Evolutionary conservation across 2,888 invertebrate genomes (phyloP), one percentile per base, ranked within the genome.

Genomic region (Mythimna impura): DNA sequence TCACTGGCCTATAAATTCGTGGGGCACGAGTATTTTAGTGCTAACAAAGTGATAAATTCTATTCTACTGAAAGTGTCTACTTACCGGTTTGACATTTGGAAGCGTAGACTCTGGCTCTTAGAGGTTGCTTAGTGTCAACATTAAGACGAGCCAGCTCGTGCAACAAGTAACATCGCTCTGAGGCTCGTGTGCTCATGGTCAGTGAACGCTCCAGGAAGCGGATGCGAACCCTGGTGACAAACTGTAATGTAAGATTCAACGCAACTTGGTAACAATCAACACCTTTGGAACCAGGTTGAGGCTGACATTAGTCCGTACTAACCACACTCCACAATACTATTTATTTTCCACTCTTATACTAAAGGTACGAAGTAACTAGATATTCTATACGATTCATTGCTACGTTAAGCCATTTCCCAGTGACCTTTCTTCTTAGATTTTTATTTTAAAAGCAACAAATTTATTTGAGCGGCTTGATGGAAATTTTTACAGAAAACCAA

Each of bases 11-110:
- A 83, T 81, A 79, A 83, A 81, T 81, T 79, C 20, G 9, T 71
- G 62, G 62, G 22, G 30, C 61, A 62, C 54, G 36, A 83, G 74
- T 83, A 81, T 73, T 81, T 81, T 60, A 80, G 71, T 81, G 83
- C 52, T 69, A 83, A 74, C 68, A 71, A 68, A 68, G 71, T 74
- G 66, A 83, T 83, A 68, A 80, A 83, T 68, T 71, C 40, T 3
- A 40, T 71, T 79, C 25, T 54, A 74, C 75, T 57, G 57, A 74
- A 80, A 74, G 66, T 80, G 74, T 66, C 66, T 52, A 60, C 80
- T 83, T 86, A 96, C 95, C 96, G 68, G 92, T 82, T 87, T 95
- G 94, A 76, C 96, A 95, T 86, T 95, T 95, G 43, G 89, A 84
- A 60, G 95, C 93, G 78, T 88, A 95, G 81, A 90, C 93, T 65